phyloP scores from a whole-genome alignment of 1,140 invertebrate genomes.

The Prorops nasuta region DNA sequence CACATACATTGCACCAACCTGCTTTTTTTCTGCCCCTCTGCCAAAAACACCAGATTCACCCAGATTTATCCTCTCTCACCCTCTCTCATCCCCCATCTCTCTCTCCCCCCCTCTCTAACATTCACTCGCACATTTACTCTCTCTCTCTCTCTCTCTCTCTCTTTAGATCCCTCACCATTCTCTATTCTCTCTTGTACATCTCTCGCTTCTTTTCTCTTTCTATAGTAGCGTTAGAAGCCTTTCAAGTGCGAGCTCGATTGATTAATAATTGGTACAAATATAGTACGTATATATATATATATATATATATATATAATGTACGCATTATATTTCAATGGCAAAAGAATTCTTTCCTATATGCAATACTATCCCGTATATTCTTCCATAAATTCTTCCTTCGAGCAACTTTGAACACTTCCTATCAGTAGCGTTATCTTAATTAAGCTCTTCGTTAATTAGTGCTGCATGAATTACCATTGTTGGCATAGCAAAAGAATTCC shows the following conservation, averaged over 20 bases:
- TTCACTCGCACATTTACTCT: background rate
- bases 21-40: slow-evolving; percentile 41
- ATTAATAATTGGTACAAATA: too few species aligned
- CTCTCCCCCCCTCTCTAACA: slow-evolving; percentile 12
- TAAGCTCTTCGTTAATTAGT: too few species aligned
- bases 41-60: slow-evolving; percentile 52
- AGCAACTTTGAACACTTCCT: too few species aligned
- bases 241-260: slow-evolving; percentile 2
- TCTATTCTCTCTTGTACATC: background rate
- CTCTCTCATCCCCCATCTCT: slow-evolving; percentile 16
- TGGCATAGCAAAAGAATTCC: too few species aligned
- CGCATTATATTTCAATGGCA: too few species aligned
- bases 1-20: background rate
- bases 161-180: background rate
- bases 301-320: too few species aligned
- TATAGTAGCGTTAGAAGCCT: slow-evolving; percentile 13
- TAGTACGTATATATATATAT: background rate
- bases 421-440: too few species aligned
- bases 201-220: background rate
- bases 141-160: slow-evolving; percentile 7
- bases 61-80: slow-evolving; percentile 29
- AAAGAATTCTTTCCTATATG: too few species aligned
- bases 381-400: too few species aligned
- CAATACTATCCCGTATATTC: too few species aligned
- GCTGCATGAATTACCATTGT: too few species aligned